Base-by-base conservation (phyloP, 1,140 invertebrate species). In the Watersipora subatra region DNA sequence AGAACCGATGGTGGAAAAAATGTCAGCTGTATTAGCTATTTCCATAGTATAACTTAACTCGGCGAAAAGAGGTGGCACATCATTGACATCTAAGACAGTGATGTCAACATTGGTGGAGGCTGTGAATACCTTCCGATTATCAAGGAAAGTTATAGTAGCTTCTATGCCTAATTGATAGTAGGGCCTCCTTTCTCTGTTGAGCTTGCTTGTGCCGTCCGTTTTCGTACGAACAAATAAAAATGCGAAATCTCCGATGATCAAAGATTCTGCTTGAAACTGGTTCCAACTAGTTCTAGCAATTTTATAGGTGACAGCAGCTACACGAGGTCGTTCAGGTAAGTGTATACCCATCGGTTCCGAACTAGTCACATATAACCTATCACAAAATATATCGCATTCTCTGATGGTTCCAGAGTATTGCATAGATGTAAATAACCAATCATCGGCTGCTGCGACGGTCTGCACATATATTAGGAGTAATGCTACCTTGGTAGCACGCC, bases 1-100 rank as follows among this genome's bases (percentile, higher is more conserved):
- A 66, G 75, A 70, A 1, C 77, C 71, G 28, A 86, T 78, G 61
- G 74, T 81, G 24, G 68, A 83, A 79, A 94, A 90, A 61, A 93
- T 78, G 1, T 90, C 87, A 59, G 87, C 87, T 75, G 97, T 92
- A 79, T 97, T 93, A 19, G 87, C 85, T n/a, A 97, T 87, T n/a
- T 84, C 85, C 2, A 87, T 86, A 69, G 89, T 87, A 79, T 97
- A 97, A 62, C 87, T 87, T 2, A 86, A 87, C 12, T 89, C 88
- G 76, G 91, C 89, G 79, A 97, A 97, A 1, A 95, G 78, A 2
- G 93, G 93, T 78, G 87, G 91, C 30, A 96, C 84, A 80, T 96
- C 93, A 80, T 96, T 96, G 20, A 87, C 87, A 80, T 96, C 93
- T 30, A 89, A 79, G 12, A 97, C 86, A 59, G 84, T 85, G n/a